Evolutionary conservation across 2,888 invertebrate species (phyloP).

Genomic region (Orthosia cruda): DNA sequence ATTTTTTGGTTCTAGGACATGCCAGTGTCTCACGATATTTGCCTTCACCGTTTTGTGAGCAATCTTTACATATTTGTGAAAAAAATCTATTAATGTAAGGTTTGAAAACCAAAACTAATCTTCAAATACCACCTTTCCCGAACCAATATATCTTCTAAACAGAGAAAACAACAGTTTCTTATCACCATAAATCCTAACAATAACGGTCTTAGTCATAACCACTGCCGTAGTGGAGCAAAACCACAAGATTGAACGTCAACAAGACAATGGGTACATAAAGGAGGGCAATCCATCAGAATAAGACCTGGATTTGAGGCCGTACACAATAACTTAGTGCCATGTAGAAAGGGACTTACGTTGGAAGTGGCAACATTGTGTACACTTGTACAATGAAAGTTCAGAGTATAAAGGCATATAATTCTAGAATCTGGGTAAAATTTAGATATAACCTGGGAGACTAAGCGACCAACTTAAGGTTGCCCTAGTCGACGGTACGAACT

Average conservation of each 20-base stretch:
- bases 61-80: no score
- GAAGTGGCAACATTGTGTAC: conserved; percentile 28
- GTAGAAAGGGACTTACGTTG: conserved; percentile 39
- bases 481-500: no score
- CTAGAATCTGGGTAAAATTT: neutral
- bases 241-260: conserved; percentile 65
- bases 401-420: neutral
- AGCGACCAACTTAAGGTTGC: no score
- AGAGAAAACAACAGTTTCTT: conserved; percentile 18
- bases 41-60: no score
- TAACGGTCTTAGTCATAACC: conserved; percentile 29
- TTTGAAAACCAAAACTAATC: neutral
- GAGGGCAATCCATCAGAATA: conserved; percentile 49
- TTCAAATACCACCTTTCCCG: neutral
- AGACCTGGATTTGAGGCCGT: conserved; percentile 43
- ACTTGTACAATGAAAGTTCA: conserved; percentile 9
- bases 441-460: neutral
- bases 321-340: conserved; percentile 36
- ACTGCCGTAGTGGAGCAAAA: conserved; percentile 23
- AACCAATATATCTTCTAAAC: conserved; percentile 6
- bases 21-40: no score
- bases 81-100: no score
- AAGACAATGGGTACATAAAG: conserved; percentile 58
- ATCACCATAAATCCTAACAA: conserved; percentile 48
- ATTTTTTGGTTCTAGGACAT: no score